These are phyloP conservation scores for Palloptera scutellata DNA, from an alignment of 2,888 invertebrate genomes.

Conservation along the genomic window DNA sequence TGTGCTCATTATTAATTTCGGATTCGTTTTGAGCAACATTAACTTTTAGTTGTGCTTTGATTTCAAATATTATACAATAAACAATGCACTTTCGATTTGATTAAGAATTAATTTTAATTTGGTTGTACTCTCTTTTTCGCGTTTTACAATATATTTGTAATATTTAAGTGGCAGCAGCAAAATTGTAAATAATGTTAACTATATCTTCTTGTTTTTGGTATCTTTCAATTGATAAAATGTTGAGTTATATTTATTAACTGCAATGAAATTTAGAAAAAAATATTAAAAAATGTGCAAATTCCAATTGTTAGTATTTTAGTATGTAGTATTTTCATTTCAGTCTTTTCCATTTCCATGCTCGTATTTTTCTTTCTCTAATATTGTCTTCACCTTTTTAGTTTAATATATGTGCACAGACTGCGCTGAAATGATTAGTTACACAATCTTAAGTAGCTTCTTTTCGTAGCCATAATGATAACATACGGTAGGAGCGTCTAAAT, in stretches of 20 bases:
- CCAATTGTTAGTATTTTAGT: no score
- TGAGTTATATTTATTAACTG: background rate
- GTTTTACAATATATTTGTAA: background rate
- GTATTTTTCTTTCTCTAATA: no score
- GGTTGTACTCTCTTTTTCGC: constrained; percentile 11
- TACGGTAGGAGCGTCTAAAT: background rate
- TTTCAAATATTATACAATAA: constrained; percentile 63
- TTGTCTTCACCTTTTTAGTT: constrained; percentile 17
- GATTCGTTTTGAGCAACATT: constrained; percentile 51
- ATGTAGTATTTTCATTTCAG: no score
- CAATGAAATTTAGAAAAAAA: background rate
- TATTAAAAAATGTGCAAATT: background rate
- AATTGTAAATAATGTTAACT: background rate
- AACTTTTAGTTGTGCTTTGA: constrained; percentile 56
- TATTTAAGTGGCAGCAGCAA: background rate
- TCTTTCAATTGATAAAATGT: background rate
- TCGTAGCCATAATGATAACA: constrained; percentile 8
- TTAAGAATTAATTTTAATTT: constrained; percentile 12
- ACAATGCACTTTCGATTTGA: constrained; percentile 38
- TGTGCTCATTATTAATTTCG: constrained; percentile 56
- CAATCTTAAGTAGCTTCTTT: constrained; percentile 38
- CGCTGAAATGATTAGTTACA: constrained; percentile 27
- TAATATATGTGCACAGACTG: constrained; percentile 25
- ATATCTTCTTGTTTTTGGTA: no score
- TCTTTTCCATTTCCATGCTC: no score